Percentiles rank a stretch among this genome's conserved stretches.
phyloP scores from a whole-genome alignment of 1,140 invertebrate species.

The Aphaenogaster floridana region DNA sequence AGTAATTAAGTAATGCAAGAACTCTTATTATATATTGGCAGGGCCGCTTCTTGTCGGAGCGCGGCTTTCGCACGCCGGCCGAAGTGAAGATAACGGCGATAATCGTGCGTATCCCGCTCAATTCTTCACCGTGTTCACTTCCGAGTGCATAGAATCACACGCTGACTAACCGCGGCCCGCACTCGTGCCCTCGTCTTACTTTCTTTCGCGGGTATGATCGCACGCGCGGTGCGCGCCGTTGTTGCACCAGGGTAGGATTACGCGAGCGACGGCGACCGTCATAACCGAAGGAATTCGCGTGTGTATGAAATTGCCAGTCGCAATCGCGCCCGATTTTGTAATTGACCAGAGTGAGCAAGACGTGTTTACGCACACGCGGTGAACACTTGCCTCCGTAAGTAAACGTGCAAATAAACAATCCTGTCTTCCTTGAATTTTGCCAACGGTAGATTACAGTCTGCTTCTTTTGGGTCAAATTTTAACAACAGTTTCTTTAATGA shows the following conservation, averaged over 20 bases:
- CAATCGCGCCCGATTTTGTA: slow-evolving; percentile 64
- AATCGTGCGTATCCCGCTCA: slow-evolving; percentile 5
- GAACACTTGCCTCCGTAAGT: slow-evolving; percentile 5
- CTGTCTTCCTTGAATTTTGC: neutral
- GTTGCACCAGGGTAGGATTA: slow-evolving; percentile 32
- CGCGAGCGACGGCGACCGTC: slow-evolving; percentile 31
- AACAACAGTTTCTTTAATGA: neutral
- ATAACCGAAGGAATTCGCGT: slow-evolving; percentile 71
- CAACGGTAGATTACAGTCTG: neutral
- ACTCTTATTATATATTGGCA: neutral
- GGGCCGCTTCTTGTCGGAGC: too few relatives aligned
- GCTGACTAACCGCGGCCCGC: slow-evolving; percentile 22
- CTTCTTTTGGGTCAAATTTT: neutral
- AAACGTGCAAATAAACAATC: neutral
- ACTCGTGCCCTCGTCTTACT: slow-evolving; percentile 55
- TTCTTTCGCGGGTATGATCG: slow-evolving; percentile 45
- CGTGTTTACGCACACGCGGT: neutral
- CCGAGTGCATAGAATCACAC: slow-evolving; percentile 46
- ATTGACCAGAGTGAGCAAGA: slow-evolving; percentile 42
- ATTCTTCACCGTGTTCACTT: slow-evolving; percentile 26
- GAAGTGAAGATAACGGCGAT: neutral
- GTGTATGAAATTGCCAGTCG: slow-evolving; percentile 22
- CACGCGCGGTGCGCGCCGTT: neutral
- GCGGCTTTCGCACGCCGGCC: neutral
- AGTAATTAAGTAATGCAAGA: neutral